Percentiles rank a stretch among this genome's conserved stretches.
These are phyloP conservation scores for Clarias gariepinus DNA, from an alignment of 2,113 vertebrate species.

Conservation along the genomic window DNA sequence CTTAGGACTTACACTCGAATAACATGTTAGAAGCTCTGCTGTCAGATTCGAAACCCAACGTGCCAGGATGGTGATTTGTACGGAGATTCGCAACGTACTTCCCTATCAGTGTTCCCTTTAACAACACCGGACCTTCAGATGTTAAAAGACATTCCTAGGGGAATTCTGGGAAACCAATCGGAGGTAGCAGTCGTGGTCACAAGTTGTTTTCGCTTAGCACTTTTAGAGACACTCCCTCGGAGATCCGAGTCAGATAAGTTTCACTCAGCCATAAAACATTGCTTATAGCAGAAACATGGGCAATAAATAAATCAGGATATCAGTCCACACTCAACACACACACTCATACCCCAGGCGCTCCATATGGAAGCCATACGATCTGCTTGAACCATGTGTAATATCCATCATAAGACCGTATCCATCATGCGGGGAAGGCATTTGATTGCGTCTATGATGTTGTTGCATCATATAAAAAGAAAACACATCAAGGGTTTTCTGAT, in stretches of 20 bases:
- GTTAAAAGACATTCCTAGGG: neutral
- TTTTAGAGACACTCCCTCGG: constrained; percentile 23
- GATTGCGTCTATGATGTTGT: neutral
- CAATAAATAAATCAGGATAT: constrained; percentile 39
- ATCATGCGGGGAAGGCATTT: constrained; percentile 9
- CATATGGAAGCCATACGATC: constrained; percentile 52
- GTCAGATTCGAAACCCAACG: constrained; percentile 2
- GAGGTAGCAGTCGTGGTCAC: neutral
- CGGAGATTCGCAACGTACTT: neutral
- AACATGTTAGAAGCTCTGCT: constrained; percentile 18
- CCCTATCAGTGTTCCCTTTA: constrained; percentile 8
- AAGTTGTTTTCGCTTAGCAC: constrained; percentile 22
- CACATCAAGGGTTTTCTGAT: neutral
- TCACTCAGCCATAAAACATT: constrained; percentile 27
- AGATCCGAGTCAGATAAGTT: constrained; percentile 28
- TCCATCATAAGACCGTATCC: constrained; percentile 35
- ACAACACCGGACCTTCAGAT: neutral
- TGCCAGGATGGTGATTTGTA: constrained; percentile 30
- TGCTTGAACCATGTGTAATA: constrained; percentile 41
- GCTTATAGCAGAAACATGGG: constrained; percentile 31
- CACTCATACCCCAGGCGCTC: neutral
- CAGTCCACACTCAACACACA: neutral
- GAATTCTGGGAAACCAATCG: neutral
- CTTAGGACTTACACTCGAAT: constrained; percentile 27
- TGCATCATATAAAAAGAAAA: neutral